Conservation (phyloP, 2,888 invertebrate species). For the Patella depressa region DNA sequence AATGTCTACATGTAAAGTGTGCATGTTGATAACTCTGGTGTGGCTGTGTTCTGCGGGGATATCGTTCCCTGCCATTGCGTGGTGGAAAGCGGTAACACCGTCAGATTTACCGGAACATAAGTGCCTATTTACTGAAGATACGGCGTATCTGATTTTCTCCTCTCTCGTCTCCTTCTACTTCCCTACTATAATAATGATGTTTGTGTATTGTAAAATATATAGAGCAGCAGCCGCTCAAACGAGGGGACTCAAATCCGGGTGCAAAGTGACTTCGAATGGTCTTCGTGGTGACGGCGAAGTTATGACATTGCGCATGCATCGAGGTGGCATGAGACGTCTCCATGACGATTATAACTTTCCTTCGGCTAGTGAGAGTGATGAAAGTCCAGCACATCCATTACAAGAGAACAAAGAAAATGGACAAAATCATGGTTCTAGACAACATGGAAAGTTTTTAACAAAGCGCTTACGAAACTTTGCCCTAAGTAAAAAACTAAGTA, state of each 20-base stretch:
- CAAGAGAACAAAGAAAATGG: slow-evolving; percentile 15
- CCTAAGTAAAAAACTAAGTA: slow-evolving; percentile 90
- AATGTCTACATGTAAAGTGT: slow-evolving; percentile 91
- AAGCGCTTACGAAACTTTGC: slow-evolving; percentile 79
- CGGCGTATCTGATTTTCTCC: slow-evolving; percentile 96
- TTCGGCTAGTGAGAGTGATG: slow-evolving; percentile 57
- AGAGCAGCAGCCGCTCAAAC: slow-evolving; percentile 94
- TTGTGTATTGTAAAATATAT: slow-evolving; percentile 97
- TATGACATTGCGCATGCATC: slow-evolving; percentile 91
- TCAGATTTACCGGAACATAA: slow-evolving; percentile 42
- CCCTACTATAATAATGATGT: slow-evolving; percentile 96
- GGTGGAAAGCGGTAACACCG: slow-evolving; percentile 75
- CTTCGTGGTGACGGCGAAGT: slow-evolving; percentile 77
- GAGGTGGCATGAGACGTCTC: slow-evolving; percentile 79
- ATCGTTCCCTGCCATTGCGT: slow-evolving; percentile 94
- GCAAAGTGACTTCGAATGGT: slow-evolving; percentile 76
- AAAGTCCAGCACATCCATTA: slow-evolving; percentile 43
- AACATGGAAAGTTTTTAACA: slow-evolving; percentile 59
- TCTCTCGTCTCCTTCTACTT: slow-evolving; percentile 98
- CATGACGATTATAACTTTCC: slow-evolving; percentile 68
- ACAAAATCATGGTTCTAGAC: slow-evolving; percentile 29
- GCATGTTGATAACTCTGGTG: slow-evolving; percentile 89
- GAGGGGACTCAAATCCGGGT: slow-evolving; percentile 89
- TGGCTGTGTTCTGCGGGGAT: slow-evolving; percentile 98
- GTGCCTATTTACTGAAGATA: slow-evolving; percentile 96